Conservation (phyloP, 2,797 vertebrate genomes). For the Arctocebus calabarensis region DNA sequence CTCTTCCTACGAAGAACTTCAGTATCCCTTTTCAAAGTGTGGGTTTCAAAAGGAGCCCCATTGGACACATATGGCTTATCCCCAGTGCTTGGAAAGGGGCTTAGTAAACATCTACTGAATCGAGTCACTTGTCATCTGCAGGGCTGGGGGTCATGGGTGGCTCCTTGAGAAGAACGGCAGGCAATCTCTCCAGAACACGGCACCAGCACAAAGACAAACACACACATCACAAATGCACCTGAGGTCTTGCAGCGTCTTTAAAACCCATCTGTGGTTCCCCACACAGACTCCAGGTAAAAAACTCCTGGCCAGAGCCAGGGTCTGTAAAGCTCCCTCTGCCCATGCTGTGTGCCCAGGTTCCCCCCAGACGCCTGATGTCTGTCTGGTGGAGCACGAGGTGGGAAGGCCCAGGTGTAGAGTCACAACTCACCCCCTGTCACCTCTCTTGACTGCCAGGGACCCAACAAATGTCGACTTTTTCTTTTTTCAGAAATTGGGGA, state of each 20-base stretch:
- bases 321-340: background rate
- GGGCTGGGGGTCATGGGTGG: background rate
- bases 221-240: no score
- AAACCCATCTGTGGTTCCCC: fast-evolving
- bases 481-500: background rate
- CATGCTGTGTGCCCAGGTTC: fast-evolving
- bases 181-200: background rate
- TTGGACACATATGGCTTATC: fast-evolving
- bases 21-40: background rate
- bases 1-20: background rate
- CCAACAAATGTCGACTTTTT: background rate
- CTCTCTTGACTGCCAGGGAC: background rate
- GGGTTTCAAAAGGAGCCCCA: background rate
- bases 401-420: background rate
- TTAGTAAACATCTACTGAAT: background rate
- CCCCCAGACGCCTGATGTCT: fast-evolving
- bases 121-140: background rate
- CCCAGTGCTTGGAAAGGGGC: background rate
- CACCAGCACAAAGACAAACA: background rate
- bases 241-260: background rate
- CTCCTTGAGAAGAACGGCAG: background rate
- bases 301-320: background rate
- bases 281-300: background rate
- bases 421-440: background rate
- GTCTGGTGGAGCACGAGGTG: background rate